A percentile compares a stretch with the other conserved stretches of the same genome.
Evolutionary conservation across 2,113 vertebrate genomes (phyloP).

Genomic region (Ceyx cyanopectus): DNA sequence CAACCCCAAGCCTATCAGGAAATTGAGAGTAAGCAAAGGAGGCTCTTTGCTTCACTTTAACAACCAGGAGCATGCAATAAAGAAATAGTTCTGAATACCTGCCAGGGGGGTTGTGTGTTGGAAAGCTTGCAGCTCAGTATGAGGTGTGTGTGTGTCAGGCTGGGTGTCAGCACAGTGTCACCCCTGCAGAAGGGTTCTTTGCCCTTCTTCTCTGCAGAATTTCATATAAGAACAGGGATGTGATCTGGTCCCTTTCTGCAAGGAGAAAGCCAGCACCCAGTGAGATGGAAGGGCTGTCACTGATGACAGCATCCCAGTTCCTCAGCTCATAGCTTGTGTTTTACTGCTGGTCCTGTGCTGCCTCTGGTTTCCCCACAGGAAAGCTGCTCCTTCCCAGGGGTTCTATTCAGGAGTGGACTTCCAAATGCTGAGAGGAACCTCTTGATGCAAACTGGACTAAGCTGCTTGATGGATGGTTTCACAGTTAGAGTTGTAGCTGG

Average conservation of each 20-base stretch:
- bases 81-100: not conserved
- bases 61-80: not conserved
- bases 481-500: not conserved
- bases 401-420: not conserved
- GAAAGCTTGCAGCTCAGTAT: not conserved
- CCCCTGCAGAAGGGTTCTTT: not conserved
- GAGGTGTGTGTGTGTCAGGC: not conserved
- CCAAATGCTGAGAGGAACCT: not conserved
- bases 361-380: fast-evolving
- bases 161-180: not conserved
- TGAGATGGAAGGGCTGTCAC: not conserved
- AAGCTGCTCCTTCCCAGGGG: not conserved
- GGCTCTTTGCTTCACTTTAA: not conserved
- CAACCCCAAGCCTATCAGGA: not conserved
- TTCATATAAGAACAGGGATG: not conserved
- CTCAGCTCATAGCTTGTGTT: not conserved
- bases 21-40: not conserved
- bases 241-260: not conserved
- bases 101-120: not conserved
- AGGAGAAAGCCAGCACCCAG: not conserved
- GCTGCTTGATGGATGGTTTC: not conserved
- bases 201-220: not conserved
- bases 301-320: not conserved
- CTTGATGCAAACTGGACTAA: not conserved
- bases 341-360: not conserved